phyloP scores from a whole-genome alignment of 2,797 vertebrate species.

The Chromis chromis region DNA sequence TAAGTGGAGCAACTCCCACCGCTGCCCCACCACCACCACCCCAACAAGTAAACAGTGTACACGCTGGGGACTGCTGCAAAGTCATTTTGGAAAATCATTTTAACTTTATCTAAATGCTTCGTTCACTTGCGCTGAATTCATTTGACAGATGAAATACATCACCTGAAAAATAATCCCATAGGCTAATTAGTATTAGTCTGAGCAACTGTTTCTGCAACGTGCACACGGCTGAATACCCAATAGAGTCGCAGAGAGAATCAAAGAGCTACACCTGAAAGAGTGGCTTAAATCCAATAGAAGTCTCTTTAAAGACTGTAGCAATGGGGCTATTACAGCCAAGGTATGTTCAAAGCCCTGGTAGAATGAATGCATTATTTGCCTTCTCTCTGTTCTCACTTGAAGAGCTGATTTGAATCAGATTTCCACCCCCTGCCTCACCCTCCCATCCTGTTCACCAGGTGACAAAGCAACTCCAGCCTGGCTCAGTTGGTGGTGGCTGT shows the following conservation, averaged over 20 bases:
- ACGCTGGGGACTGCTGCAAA: conserved; percentile 70
- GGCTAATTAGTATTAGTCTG: conserved; percentile 77
- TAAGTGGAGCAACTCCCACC: conserved; percentile 78
- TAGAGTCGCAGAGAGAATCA: conserved; percentile 56
- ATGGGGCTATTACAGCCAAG: conserved; percentile 49
- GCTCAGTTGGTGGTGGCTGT: conserved; percentile 22
- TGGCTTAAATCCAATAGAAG: conserved; percentile 42
- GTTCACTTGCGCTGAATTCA: conserved; percentile 77
- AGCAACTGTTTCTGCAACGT: conserved; percentile 41
- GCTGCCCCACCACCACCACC: conserved; percentile 36
- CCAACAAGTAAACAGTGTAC: conserved; percentile 67
- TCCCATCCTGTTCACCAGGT: conserved; percentile 13
- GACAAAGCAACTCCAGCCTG: conserved; percentile 37
- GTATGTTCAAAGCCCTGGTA: conserved; percentile 50
- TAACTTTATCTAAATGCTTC: conserved; percentile 81
- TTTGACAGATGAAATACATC: conserved; percentile 79
- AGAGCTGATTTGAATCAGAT: conserved; percentile 63
- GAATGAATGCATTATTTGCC: conserved; percentile 52
- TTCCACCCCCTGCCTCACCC: not conserved
- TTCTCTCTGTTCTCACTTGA: conserved; percentile 50
- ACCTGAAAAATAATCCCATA: conserved; percentile 73
- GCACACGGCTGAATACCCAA: conserved; percentile 53
- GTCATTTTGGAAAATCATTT: conserved; percentile 79
- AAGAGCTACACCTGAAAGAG: conserved; percentile 63
- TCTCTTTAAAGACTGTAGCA: conserved; percentile 38